A percentile compares a stretch with the other conserved stretches of the same genome.
Evolutionary conservation across 2,888 invertebrate genomes (phyloP).

Genomic region (Capitulum mitella): DNA sequence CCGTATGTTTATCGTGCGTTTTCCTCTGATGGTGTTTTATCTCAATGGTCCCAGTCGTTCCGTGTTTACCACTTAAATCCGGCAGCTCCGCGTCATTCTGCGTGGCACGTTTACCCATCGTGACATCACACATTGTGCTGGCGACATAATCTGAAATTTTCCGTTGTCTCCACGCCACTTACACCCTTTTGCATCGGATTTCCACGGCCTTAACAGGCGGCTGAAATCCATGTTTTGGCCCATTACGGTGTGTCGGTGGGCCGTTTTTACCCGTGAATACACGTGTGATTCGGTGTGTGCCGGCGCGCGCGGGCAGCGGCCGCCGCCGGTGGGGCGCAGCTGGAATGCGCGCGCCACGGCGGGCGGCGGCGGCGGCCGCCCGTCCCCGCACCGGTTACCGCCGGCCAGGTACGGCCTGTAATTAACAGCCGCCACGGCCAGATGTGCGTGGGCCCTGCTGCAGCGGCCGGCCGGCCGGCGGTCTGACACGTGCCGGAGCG

Average conservation of each 20-base stretch:
- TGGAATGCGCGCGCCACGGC: too few relatives aligned
- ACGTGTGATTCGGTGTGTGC: background rate
- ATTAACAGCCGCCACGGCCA: background rate
- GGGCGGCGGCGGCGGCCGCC: background rate
- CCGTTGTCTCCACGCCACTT: constrained; percentile 20
- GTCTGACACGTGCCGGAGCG: background rate
- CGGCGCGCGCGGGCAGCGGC: background rate
- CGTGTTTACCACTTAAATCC: too few relatives aligned
- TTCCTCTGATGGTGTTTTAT: too few relatives aligned
- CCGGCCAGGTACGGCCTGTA: background rate
- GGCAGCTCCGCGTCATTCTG: too few relatives aligned
- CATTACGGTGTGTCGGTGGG: constrained; percentile 1
- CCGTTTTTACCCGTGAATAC: background rate
- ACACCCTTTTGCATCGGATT: background rate
- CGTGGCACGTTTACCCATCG: background rate
- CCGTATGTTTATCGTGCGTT: too few relatives aligned
- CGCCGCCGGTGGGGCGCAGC: background rate
- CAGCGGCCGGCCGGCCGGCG: background rate
- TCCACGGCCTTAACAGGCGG: constrained; percentile 10
- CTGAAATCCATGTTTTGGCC: constrained; percentile 23
- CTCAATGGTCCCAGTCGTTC: too few relatives aligned
- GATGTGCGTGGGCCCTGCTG: background rate
- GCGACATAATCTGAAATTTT: background rate
- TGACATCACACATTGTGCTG: background rate
- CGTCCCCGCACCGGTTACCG: background rate